Evolutionary conservation across 2,888 invertebrate genomes (phyloP), one percentile per base, ranked within the genome.

Genomic region (Drosophila subquinaria): DNA sequence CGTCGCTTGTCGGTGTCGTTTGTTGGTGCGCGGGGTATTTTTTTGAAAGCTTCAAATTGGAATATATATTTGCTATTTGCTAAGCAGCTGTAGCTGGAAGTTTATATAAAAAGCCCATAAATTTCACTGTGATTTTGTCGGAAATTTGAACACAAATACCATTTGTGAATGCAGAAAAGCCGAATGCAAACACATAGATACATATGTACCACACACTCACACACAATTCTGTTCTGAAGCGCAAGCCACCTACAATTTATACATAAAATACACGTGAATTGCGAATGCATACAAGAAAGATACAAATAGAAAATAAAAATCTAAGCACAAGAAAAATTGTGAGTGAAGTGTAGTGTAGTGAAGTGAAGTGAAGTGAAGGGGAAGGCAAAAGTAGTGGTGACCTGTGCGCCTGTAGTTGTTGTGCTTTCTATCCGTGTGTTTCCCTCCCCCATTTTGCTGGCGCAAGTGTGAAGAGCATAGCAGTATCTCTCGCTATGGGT

Each of bases 371-470:
- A 82, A 89, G 79, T 80, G 79, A 88, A 89, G 88, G 63, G 75
- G 55, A 64, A 74, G 51, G 55, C 57, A 55, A 73, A 78, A 87
- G 90, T 82, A 90, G 84, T 90, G 88, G 91, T 86, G 86, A 86
- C 85, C 85, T 88, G 81, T 79, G 78, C 66, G 68, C 62, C 52
- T 78, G 73, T 81, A 79, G 59, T 79, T 76, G 61, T 72, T 79
- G 73, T 77, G 70, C 64, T 74, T 81, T 73, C 62, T 71, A 71
- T 69, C 51, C 78, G 76, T 68, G 62, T 74, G 71, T 81, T 65
- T 75, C 85, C 85, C 86, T 88, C 89, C 90, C 90, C 88, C 83
- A 82, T 80, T 88, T 84, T 73, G 69, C 89, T 87, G 82, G 76
- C 89, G 85, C 79, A 81, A 81, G 88, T 76, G 88, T 73, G 82